Evolutionary conservation across 2,113 vertebrate species (phyloP).

Genomic region (Laticauda laticaudata): DNA sequence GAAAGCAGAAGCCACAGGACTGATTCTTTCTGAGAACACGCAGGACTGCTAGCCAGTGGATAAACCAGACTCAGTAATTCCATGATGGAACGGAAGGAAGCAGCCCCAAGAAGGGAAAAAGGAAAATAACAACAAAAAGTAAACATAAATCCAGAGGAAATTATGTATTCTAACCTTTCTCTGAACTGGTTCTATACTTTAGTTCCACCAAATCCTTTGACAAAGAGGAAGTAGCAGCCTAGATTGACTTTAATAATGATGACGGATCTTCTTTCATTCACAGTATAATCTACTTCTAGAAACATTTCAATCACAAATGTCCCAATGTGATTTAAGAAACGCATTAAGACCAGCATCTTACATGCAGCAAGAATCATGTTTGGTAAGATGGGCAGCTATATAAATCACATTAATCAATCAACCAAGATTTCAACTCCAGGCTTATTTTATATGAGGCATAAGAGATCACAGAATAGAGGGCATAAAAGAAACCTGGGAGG

Average conservation of each 20-base stretch:
- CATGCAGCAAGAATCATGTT: neutral
- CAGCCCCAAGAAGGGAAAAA: neutral
- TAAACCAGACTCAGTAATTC: neutral
- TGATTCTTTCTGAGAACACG: neutral
- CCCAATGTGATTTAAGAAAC: neutral
- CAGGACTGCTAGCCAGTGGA: neutral
- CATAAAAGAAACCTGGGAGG: neutral
- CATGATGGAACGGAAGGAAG: neutral
- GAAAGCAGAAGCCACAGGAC: neutral
- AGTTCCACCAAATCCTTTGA: neutral
- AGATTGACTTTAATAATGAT: neutral
- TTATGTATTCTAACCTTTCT: neutral
- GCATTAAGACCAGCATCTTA: neutral
- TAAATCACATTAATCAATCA: neutral
- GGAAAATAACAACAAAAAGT: neutral
- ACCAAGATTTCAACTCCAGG: neutral
- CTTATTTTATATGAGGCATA: neutral
- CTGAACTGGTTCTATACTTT: neutral
- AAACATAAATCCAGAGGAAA: neutral
- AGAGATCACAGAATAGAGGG: neutral
- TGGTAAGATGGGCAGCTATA: neutral
- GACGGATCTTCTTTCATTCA: neutral
- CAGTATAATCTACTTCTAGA: neutral
- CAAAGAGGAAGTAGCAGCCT: neutral
- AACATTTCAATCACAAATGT: neutral